Percentiles rank a stretch among this genome's conserved stretches.
These are phyloP conservation scores for Orthosia incerta DNA, from an alignment of 2,888 invertebrate species.

Conservation along the genomic window DNA sequence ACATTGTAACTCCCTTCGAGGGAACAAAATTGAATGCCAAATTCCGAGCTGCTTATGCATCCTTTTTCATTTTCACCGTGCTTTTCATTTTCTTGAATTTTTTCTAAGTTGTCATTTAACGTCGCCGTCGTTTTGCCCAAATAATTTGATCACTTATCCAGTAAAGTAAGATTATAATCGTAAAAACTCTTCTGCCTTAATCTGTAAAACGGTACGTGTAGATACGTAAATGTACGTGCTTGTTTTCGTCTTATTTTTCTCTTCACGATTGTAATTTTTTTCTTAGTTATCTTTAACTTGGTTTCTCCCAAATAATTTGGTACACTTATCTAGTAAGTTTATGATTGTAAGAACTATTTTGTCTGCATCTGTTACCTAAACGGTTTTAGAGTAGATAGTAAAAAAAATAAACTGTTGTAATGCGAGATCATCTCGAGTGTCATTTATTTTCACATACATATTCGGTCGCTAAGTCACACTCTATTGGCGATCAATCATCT, in stretches of 20 bases:
- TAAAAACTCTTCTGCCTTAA: not conserved
- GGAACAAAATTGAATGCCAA: too few relatives aligned
- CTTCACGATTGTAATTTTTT: not conserved
- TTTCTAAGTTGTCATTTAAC: not conserved
- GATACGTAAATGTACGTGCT: not conserved
- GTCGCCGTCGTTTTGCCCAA: too few relatives aligned
- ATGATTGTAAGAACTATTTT: not conserved
- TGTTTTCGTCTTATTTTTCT: not conserved
- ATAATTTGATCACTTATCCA: too few relatives aligned
- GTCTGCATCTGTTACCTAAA: not conserved
- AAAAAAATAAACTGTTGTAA: not conserved
- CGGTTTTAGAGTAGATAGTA: not conserved
- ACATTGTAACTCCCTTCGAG: too few relatives aligned
- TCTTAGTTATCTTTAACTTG: not conserved
- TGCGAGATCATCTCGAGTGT: slow-evolving; percentile 19
- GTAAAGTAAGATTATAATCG: not conserved
- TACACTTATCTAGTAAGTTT: not conserved
- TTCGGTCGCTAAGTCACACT: slow-evolving; percentile 49
- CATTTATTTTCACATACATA: slow-evolving; percentile 48
- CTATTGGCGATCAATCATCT: slow-evolving; percentile 50
- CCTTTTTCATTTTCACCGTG: too few relatives aligned
- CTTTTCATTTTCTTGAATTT: too few relatives aligned
- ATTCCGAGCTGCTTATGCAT: too few relatives aligned
- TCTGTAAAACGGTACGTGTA: not conserved
- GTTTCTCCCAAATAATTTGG: not conserved